Percentiles rank a stretch among this genome's conserved stretches.
These are phyloP conservation scores for Limnothrissa miodon DNA, from an alignment of 2,113 vertebrate genomes.

Conservation along the genomic window DNA sequence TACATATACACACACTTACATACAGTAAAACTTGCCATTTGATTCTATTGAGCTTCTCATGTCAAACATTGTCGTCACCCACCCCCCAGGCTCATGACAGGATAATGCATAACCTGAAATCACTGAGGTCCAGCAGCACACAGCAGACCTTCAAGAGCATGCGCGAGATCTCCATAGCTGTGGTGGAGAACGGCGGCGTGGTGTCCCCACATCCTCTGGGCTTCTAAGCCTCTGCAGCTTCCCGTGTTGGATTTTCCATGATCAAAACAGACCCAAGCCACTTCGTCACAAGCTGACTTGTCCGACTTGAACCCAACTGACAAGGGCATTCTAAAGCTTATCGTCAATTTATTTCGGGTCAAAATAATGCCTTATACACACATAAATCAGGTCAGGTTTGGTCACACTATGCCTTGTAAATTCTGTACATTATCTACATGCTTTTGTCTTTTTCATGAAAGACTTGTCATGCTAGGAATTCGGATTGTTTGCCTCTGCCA, in stretches of 20 bases:
- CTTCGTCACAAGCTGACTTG: neutral
- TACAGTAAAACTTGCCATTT: no score
- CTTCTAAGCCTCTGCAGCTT: slow-evolving; percentile 58
- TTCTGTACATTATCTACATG: neutral
- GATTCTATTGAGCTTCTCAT: no score
- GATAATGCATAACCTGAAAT: slow-evolving; percentile 60
- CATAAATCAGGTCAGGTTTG: neutral
- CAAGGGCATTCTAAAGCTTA: neutral
- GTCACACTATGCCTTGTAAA: neutral
- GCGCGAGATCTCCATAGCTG: slow-evolving; percentile 73
- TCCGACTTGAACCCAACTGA: neutral
- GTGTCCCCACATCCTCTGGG: slow-evolving; percentile 78
- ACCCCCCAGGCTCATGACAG: slow-evolving; percentile 72
- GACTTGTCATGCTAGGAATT: neutral
- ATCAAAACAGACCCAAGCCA: slow-evolving; percentile 2
- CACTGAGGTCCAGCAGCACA: slow-evolving; percentile 65
- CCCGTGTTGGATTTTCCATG: neutral
- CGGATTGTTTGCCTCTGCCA: neutral
- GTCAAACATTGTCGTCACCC: neutral
- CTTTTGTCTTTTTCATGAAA: neutral
- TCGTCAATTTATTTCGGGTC: neutral
- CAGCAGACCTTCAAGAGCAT: slow-evolving; percentile 78
- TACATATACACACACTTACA: no score
- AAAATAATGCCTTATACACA: neutral
- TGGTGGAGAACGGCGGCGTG: slow-evolving; percentile 79